A percentile compares a stretch with the other conserved stretches of the same genome.
Conservation (phyloP, 2,113 vertebrate genomes). For the Oryzias melastigma region DNA sequence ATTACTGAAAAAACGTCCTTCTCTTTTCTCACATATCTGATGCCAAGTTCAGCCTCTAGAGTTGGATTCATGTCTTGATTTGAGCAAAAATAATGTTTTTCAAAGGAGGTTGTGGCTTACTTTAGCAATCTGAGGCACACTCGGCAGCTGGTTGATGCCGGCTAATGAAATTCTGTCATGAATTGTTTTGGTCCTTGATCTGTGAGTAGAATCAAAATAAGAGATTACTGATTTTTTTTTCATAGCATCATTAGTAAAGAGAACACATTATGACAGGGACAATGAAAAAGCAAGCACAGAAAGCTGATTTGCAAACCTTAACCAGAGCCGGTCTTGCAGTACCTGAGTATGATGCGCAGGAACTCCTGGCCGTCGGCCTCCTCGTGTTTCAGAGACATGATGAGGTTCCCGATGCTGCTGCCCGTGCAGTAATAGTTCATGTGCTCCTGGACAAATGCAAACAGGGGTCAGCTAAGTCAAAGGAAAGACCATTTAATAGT, state of each 20-base stretch:
- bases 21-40: no score
- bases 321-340: constrained; percentile 1
- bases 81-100: background rate
- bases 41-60: no score
- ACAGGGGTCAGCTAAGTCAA: background rate
- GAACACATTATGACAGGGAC: no score
- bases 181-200: constrained; percentile 88
- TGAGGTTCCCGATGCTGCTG: constrained; percentile 87
- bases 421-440: constrained; percentile 96
- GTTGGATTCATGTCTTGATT: background rate
- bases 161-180: constrained; percentile 95
- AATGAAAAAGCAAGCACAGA: background rate
- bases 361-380: constrained; percentile 90
- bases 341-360: constrained; percentile 92
- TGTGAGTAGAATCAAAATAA: constrained; percentile 51
- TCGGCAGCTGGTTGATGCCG: constrained; percentile 91
- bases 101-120: constrained; percentile 55
- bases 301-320: background rate
- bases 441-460: constrained; percentile 81
- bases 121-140: constrained; percentile 96
- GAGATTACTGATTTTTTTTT: background rate
- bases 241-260: background rate
- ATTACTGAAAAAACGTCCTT: no score
- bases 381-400: constrained; percentile 96
- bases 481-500: background rate